These are phyloP conservation scores for Kradibia gibbosae DNA, from an alignment of 1,140 invertebrate genomes.

Conservation along the genomic window DNA sequence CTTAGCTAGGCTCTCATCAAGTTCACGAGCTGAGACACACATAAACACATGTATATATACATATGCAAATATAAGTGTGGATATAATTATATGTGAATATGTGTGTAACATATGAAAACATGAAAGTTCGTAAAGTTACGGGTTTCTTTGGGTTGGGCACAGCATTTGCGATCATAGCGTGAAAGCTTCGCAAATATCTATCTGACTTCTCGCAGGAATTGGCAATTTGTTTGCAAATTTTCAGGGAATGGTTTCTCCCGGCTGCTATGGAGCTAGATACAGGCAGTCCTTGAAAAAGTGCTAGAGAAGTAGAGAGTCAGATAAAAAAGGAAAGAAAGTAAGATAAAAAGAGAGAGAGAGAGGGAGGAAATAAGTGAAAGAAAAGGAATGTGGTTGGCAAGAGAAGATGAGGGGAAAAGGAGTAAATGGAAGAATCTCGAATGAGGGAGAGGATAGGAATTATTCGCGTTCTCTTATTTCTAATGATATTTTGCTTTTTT, in stretches of 20 bases:
- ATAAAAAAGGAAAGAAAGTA: background rate
- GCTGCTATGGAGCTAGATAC: background rate
- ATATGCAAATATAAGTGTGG: too few species aligned
- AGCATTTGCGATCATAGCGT: background rate
- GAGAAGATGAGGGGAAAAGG: background rate
- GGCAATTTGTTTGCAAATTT: constrained; percentile 73
- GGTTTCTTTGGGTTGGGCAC: too few species aligned
- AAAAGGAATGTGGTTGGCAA: too few species aligned
- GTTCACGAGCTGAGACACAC: too few species aligned
- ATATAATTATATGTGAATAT: too few species aligned
- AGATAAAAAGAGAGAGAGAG: background rate
- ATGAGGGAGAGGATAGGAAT: background rate
- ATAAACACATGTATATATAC: too few species aligned
- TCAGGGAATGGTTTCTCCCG: constrained; percentile 44
- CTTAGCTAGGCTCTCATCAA: too few species aligned
- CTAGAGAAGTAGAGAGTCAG: too few species aligned
- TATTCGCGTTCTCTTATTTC: background rate
- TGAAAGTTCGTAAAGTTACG: too few species aligned
- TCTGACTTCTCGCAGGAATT: constrained; percentile 65
- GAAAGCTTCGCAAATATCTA: constrained; percentile 54
- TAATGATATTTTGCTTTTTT: constrained; percentile 3
- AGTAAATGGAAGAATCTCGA: background rate
- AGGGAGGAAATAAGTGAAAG: background rate
- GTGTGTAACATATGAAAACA: too few species aligned
- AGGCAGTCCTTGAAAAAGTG: background rate